Base-by-base conservation (phyloP, 1,140 invertebrate genomes). In the Colletes latitarsis region DNA sequence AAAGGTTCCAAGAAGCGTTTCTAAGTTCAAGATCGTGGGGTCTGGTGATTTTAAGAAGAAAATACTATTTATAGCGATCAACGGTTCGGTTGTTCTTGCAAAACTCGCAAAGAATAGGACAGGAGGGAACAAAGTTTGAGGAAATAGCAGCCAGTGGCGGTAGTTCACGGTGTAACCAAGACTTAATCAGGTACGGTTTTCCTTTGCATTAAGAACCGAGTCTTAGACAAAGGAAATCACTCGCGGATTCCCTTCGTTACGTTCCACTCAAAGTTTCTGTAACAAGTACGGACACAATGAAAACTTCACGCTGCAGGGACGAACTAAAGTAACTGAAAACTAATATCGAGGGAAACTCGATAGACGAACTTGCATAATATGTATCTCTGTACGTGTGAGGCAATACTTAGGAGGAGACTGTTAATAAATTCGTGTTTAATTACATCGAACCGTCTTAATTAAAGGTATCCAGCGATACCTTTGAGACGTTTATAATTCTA, bases 171-270 rank as follows among this genome's bases (percentile, higher is more conserved):
- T 46, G 43, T 66, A 66, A 46, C 63, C 63, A 17, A 43, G 63
- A 66, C 63, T 66, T 66, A 66, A 66, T 66, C 63, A 66, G 9
- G 46, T 41, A 66, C 63, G 63, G 63, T 46, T 46, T 39, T 41
- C 41, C 63, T 66, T 66, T 46, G 63, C 39, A 46, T 46, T 66
- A 66, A 66, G 63, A 66, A 66, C 39, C 39, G 41, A 66, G 63
- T 43, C 63, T 66, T 66, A 46, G 63, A 66, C 63, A 66, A 66
- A 66, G 63, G 63, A 66, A 66, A 66, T 66, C 63, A 66, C 63
- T 66, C 63, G 63, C 41, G 41, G 63, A 66, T 66, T 66, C 63
- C 63, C 63, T 66, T 66, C 63, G 63, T 66, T 66, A 66, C 41
- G 63, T 66, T 46, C 43, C 63, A 46, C 63, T 66, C 63, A n/a